Base-by-base conservation (phyloP, 2,888 invertebrate genomes). In the Scaptodrosophila latifasciaeformis region DNA sequence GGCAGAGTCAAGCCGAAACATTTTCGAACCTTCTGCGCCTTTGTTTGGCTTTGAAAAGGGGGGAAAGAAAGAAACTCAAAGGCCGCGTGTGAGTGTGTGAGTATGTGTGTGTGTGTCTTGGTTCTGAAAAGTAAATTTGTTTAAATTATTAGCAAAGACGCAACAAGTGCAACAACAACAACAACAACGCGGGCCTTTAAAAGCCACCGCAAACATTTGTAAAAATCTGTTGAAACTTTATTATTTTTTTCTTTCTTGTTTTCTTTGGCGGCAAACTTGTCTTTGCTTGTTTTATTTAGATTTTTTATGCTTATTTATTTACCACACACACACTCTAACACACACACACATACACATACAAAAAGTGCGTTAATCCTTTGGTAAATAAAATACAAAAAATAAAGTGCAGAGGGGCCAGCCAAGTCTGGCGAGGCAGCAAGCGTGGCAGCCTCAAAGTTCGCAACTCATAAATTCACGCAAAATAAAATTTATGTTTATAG, bases 391-490 rank as follows among this genome's bases (percentile, higher is more conserved):
- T 59, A 49, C 55, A 54, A 50, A n/a, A n/a, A n/a, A n/a, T n/a
- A n/a, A n/a, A n/a, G n/a, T n/a, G 34, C 37, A 13, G 17, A 37
- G 37, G 37, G 4, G 34, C 13, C 13, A 13, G 37, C 35, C 7
- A 7, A 13, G 3, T 13, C 43, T 50, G 13, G 40, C 31, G 31
- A 12, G 15, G 12, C 39, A 39, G 39, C 19, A 17, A 39, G 39
- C n/a, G 12, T 39, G 18, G 17, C 46, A 15, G 5, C 31, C 21
- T 15, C 18, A 37, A 21, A 18, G 27, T 19, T 12, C 65, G 66
- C 59, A 75, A 62, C 60, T 72, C 78, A 76, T 79, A 79, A 79
- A 76, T 79, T 67, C 65, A 65, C 71, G 74, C 72, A 67, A 75
- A 71, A 78, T 62, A 64, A 70, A 77, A 75, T 72, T 69, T 71